Evolutionary conservation across 2,797 vertebrate genomes (phyloP).

Genomic region (Urophycis tenuis): DNA sequence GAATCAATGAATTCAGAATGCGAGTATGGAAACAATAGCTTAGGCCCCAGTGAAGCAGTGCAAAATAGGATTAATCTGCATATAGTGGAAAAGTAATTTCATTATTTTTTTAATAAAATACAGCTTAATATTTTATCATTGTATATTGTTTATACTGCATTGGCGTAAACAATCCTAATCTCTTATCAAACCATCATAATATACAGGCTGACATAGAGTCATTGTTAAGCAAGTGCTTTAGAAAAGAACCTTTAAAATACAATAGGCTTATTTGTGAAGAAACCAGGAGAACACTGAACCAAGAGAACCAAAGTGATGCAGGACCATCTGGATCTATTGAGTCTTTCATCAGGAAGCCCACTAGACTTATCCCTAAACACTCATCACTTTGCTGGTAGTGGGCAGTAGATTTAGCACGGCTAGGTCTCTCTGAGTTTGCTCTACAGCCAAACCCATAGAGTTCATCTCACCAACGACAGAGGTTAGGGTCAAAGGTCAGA

Average conservation of each 20-base stretch:
- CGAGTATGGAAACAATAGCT: neutral
- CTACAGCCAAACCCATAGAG: constrained; percentile 15
- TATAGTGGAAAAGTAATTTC: neutral
- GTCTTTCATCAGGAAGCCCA: neutral
- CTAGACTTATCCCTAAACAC: neutral
- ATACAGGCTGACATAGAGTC: too few relatives aligned
- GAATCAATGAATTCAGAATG: neutral
- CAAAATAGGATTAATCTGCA: neutral
- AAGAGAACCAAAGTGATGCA: neutral
- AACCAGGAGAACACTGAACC: neutral
- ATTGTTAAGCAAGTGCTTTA: neutral
- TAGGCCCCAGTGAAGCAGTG: neutral
- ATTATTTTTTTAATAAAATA: neutral
- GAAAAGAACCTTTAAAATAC: neutral
- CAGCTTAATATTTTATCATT: neutral
- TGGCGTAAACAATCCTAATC: neutral
- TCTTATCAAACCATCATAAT: neutral
- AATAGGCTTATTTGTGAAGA: neutral
- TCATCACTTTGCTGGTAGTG: neutral
- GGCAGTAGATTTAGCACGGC: too few relatives aligned
- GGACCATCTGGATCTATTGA: neutral
- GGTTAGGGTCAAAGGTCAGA: constrained; percentile 8
- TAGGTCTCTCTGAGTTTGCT: neutral
- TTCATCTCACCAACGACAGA: constrained; percentile 25
- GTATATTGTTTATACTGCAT: neutral